These are phyloP conservation scores for Montipora sp. DNA, from an alignment of 64 coral and sea anemone genomes.

Conservation along the genomic window DNA sequence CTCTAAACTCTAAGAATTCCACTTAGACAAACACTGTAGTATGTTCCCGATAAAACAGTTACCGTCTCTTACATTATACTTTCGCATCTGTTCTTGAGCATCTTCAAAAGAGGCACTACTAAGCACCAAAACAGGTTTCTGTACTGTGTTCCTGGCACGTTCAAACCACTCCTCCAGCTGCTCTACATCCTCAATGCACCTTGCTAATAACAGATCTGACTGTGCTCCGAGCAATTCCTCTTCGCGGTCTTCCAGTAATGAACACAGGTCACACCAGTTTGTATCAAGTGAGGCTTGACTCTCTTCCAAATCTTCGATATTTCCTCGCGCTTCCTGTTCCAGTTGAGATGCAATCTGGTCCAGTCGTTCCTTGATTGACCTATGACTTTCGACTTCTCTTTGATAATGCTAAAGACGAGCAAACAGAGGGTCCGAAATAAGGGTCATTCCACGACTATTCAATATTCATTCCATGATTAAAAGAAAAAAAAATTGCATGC, in stretches of 20 bases:
- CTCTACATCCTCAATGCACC: constrained; percentile 58
- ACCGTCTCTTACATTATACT: constrained; percentile 56
- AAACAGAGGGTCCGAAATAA: background rate
- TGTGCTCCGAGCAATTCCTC: constrained; percentile 69
- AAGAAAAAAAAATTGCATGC: no score
- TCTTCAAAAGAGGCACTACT: constrained; percentile 66
- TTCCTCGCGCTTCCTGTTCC: constrained; percentile 62
- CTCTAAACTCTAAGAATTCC: no score
- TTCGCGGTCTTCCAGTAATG: constrained; percentile 86
- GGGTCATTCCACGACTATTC: background rate
- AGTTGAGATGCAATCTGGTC: constrained; percentile 66
- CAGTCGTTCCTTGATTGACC: constrained; percentile 71
- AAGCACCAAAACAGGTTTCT: constrained; percentile 59
- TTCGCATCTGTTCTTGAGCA: constrained; percentile 69
- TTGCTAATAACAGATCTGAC: constrained; percentile 67
- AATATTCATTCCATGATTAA: no score
- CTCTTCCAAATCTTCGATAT: constrained; percentile 61
- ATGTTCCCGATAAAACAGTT: no score
- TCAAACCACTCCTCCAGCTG: constrained; percentile 79
- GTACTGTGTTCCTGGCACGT: constrained; percentile 22
- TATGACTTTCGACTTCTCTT: constrained; percentile 82
- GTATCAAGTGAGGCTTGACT: constrained; percentile 70
- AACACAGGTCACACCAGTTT: constrained; percentile 86
- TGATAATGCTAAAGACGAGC: constrained; percentile 72
- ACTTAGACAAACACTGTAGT: no score